Base-by-base conservation (phyloP, 2,113 vertebrate genomes). In the Lucifuga dentata region DNA sequence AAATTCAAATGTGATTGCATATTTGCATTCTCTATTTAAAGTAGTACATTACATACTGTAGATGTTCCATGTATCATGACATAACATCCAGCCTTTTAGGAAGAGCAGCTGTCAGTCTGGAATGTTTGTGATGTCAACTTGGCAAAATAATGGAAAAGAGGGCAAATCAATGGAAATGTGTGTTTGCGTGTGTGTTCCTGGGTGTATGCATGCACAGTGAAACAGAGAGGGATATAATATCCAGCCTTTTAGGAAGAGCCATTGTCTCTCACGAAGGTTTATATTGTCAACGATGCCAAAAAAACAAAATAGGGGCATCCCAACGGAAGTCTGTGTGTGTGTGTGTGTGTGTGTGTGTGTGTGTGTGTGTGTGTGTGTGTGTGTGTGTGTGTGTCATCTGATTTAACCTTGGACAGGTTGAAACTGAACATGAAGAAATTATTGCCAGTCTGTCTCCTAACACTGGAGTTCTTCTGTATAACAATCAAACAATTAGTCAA, bases 231-330 rank as follows among this genome's bases (percentile, higher is more conserved):
- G 76, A 79, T 87, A 88, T 86, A 61, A 78, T 77, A 67, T 78
- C 49, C 75, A 78, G 75, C 56, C 78, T 81, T 70, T 80, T 83
- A 86, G 85, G 85, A 87, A 87, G 81, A 63, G 41, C 79, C 68
- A 76, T 84, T 90, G 86, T 89, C 76, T 73, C 55, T 73, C 53
- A 70, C 70, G 56, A 74, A 77, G 71, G 68, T 85, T 81, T 71
- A 58, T 83, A 68, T 78, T 78, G 50, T 84, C 57, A 79, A 49
- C 50, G 8, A 20, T 59, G 55, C 67, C 72, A 81, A 78, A 76
- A 84, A 53, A 81, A 80, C 53, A 75, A 45, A 87, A 88, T 55
- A 62, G 49, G 81, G 84, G 76, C 84, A 83, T 85, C 83, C 83
- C 79, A 86, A 19, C 39, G 66, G 77, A 80, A 75, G 51, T 68